A percentile compares a stretch with the other conserved stretches of the same genome.
phyloP scores from a whole-genome alignment of 1,140 invertebrate species.

The Acromyrmex heyeri region DNA sequence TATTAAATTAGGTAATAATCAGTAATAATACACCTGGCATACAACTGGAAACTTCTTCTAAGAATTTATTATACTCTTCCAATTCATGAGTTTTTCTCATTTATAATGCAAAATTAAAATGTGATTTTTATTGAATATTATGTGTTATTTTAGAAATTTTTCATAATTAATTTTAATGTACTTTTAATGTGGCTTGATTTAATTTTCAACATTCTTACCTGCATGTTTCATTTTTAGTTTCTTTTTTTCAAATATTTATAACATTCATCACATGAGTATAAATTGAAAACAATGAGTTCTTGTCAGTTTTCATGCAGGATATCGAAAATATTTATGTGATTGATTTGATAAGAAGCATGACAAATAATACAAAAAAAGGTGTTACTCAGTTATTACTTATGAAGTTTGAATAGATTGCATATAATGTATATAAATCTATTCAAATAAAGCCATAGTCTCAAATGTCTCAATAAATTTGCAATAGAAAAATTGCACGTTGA shows the following conservation, averaged over 20 bases:
- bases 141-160: not conserved
- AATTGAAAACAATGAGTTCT: not conserved
- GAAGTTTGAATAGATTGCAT: too few species aligned
- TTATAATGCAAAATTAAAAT: not conserved
- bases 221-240: not conserved
- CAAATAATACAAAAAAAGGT: not conserved
- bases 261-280: not conserved
- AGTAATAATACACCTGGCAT: not conserved
- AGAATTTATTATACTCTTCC: not conserved
- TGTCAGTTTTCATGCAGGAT: not conserved
- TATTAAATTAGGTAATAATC: conserved; percentile 13
- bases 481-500: not conserved
- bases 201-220: not conserved
- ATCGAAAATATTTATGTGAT: not conserved
- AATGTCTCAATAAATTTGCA: not conserved
- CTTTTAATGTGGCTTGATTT: not conserved
- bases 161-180: not conserved
- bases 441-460: not conserved
- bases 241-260: not conserved
- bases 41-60: not conserved
- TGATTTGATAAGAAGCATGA: not conserved
- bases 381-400: too few species aligned
- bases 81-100: not conserved
- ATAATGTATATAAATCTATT: not conserved
- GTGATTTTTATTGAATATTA: not conserved